Conservation (phyloP, 2,797 vertebrate genomes). For the Rhinogobio ventralis region DNA sequence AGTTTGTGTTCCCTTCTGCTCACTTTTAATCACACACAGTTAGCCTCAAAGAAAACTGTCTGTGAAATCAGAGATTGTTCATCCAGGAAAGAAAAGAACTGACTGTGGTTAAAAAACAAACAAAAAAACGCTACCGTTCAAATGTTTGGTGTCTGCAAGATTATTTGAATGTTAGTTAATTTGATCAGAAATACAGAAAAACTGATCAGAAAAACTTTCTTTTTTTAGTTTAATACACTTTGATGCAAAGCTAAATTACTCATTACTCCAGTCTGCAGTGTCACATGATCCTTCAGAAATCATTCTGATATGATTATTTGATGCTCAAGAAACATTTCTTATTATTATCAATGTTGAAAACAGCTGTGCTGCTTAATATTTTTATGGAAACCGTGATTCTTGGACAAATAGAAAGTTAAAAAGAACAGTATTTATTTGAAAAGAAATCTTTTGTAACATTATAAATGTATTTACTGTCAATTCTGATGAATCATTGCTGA, state of each 20-base stretch:
- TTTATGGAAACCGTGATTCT: background rate
- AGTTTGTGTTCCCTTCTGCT: slow-evolving; percentile 28
- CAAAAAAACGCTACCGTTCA: background rate
- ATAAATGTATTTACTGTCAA: background rate
- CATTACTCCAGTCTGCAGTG: background rate
- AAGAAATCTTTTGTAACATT: background rate
- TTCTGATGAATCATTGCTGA: background rate
- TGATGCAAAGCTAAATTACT: background rate
- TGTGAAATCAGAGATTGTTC: background rate
- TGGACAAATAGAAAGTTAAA: too few species aligned
- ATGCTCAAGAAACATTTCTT: background rate
- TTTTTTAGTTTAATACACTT: too few species aligned
- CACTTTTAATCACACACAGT: background rate
- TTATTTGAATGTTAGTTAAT: background rate
- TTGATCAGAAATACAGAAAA: background rate
- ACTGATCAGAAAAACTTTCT: too few species aligned
- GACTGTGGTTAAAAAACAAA: background rate
- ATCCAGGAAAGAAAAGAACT: background rate
- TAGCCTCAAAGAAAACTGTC: background rate
- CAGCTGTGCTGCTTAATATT: background rate
- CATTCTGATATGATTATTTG: background rate
- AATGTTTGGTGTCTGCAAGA: background rate
- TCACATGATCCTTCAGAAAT: background rate
- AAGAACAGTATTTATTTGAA: background rate
- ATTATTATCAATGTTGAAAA: background rate